phyloP scores from a whole-genome alignment of 2,888 invertebrate species.

The Drosophila mercatorum region DNA sequence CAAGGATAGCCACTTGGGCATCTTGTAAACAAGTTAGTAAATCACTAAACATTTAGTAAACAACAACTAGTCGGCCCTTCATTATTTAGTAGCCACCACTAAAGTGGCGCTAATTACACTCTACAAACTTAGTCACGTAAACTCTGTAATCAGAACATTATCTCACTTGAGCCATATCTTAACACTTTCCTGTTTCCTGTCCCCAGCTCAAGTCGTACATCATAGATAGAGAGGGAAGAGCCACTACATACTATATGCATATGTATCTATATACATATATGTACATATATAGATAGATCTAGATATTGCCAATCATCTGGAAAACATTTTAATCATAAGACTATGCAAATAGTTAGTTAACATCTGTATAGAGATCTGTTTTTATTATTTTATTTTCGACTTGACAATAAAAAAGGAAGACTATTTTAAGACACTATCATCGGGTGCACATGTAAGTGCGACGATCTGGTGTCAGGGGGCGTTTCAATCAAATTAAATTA shows the following conservation, averaged over 20 bases:
- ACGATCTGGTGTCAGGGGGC: constrained; percentile 15
- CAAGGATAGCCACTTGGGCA: constrained; percentile 37
- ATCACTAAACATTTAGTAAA: constrained; percentile 6
- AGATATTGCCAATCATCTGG: too few relatives aligned
- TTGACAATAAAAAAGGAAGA: background rate
- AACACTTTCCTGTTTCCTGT: constrained; percentile 3
- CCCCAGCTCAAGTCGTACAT: background rate
- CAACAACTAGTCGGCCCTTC: constrained; percentile 13
- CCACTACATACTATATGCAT: background rate
- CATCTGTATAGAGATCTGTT: background rate
- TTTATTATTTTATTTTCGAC: constrained; percentile 6
- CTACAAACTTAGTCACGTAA: background rate
- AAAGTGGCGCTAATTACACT: background rate
- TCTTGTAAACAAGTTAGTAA: constrained; percentile 32
- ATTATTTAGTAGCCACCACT: background rate
- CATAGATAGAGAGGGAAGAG: background rate
- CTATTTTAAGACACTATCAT: constrained; percentile 13
- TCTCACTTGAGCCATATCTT: background rate
- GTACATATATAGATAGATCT: background rate
- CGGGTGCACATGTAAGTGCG: constrained; percentile 4
- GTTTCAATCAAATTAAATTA: constrained; percentile 35
- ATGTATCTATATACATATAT: background rate
- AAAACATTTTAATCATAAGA: background rate
- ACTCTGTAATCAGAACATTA: background rate
- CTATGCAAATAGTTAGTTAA: background rate